These are phyloP conservation scores for Oasisia sp. DNA, from an alignment of 2,888 invertebrate species.

Conservation along the genomic window DNA sequence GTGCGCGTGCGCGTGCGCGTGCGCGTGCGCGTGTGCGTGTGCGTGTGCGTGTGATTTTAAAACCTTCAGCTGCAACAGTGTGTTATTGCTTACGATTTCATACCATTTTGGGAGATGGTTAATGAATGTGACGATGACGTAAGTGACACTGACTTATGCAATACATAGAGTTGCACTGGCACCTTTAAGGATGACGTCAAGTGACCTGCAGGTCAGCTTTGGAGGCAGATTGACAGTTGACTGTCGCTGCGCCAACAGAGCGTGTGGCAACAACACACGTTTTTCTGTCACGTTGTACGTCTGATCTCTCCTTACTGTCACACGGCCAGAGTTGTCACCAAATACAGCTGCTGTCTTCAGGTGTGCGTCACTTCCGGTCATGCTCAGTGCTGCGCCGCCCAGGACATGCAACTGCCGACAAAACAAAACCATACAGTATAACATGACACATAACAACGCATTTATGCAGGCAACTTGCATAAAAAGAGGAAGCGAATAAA, in stretches of 20 bases:
- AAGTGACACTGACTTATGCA: background rate
- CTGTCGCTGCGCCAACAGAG: conserved; percentile 44
- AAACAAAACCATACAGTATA: background rate
- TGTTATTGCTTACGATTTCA: too few relatives aligned
- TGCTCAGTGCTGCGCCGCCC: conserved; percentile 47
- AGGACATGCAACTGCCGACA: conserved; percentile 44
- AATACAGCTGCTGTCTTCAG: conserved; percentile 38
- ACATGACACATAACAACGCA: too few relatives aligned
- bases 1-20: too few relatives aligned
- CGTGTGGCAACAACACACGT: conserved; percentile 44
- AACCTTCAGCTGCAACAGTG: too few relatives aligned
- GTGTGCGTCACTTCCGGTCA: conserved; percentile 39
- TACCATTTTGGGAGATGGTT: too few relatives aligned
- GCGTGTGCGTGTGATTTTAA: too few relatives aligned
- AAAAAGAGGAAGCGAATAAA: too few relatives aligned
- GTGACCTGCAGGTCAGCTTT: conserved; percentile 46
- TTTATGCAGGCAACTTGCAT: too few relatives aligned
- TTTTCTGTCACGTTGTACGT: conserved; percentile 37
- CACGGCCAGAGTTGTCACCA: conserved; percentile 43
- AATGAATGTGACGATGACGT: too few relatives aligned
- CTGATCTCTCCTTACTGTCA: conserved; percentile 44
- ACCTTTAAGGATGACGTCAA: conserved; percentile 52
- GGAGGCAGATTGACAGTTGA: conserved; percentile 45
- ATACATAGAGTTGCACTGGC: background rate
- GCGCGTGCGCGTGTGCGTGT: too few relatives aligned